These are phyloP conservation scores for Battus philenor DNA, from an alignment of 1,140 invertebrate species.

Conservation along the genomic window DNA sequence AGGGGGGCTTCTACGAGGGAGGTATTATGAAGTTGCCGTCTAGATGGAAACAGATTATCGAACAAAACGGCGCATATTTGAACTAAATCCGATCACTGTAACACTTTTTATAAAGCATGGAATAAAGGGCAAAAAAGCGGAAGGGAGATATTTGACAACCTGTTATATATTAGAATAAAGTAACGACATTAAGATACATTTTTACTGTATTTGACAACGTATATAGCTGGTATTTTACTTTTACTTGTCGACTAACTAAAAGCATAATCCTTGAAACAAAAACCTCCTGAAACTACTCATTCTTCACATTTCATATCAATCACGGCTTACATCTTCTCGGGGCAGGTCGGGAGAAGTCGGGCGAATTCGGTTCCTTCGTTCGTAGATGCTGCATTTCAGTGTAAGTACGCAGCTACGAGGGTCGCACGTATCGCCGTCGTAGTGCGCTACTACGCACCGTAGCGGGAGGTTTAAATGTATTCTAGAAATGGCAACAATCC, in stretches of 20 bases:
- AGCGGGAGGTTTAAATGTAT: slow-evolving; percentile 35
- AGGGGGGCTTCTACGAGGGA: too few relatives aligned
- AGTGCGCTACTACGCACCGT: slow-evolving; percentile 34
- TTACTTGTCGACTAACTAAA: slow-evolving; percentile 22
- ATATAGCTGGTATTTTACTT: too few relatives aligned
- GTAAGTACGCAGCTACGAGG: slow-evolving; percentile 42
- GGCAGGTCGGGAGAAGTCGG: slow-evolving; percentile 46
- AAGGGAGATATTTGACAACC: too few relatives aligned
- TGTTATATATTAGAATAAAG: too few relatives aligned
- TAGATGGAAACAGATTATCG: too few relatives aligned
- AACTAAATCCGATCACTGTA: too few relatives aligned
- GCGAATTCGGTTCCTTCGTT: slow-evolving; percentile 40
- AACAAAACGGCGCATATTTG: too few relatives aligned
- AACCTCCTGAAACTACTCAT: slow-evolving; percentile 63
- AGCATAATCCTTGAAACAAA: slow-evolving; percentile 67
- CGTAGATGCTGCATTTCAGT: slow-evolving; percentile 52
- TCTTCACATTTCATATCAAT: slow-evolving; percentile 74
- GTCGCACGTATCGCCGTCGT: slow-evolving; percentile 37
- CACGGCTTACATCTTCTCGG: slow-evolving; percentile 59
- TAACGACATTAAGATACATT: too few relatives aligned
- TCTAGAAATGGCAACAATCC: slow-evolving; percentile 16
- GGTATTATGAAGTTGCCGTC: too few relatives aligned
- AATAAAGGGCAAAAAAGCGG: too few relatives aligned
- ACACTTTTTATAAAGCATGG: too few relatives aligned
- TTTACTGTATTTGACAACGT: too few relatives aligned